Base-by-base conservation (phyloP, 2,113 vertebrate species). In the Brevimyrus niger region DNA sequence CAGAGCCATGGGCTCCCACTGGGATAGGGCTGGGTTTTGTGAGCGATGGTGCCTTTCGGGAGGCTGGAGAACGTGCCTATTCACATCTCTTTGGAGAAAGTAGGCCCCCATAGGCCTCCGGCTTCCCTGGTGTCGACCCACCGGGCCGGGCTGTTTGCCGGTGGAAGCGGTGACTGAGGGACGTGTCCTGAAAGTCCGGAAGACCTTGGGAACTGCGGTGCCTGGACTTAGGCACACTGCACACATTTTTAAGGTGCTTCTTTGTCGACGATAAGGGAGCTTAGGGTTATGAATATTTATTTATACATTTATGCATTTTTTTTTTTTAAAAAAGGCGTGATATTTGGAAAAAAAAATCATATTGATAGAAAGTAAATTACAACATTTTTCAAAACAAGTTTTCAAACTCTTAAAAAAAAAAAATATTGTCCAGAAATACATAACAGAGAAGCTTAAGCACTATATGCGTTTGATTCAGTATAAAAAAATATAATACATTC, bases 21-120 rank as follows among this genome's bases (percentile, higher is more conserved):
- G 93, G 92, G 94, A 69, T 6, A 90, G 88, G 17, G 17, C 89
- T 35, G 89, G 88, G 80, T 82, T 92, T 87, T 89, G 90, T 93
- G 93, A 93, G 91, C 91, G 89, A 92, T 92, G 88, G 91, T 89
- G 93, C 92, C 90, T 93, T 90, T 93, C 88, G 92, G 90, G 92
- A 90, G 91, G 91, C 90, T 89, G 89, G 76, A 90, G 92, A 94
- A 93, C 91, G 87, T 92, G 92, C 91, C 92, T 69, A 88, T 90
- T 90, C 88, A 91, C 87, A 58, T 82, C 88, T 86, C 46, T 42
- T 35, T 87, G 90, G 89, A 89, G 89, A 91, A 92, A 93, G 91
- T 89, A 93, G 89, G 58, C 47, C 69, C 51, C 44, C 50, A 0
- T 10, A 58, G 65, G 38, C 51, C 76, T 19, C 58, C 13, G 58